These are phyloP conservation scores for Girardinus metallicus DNA, from an alignment of 2,797 vertebrate genomes.

Conservation along the genomic window DNA sequence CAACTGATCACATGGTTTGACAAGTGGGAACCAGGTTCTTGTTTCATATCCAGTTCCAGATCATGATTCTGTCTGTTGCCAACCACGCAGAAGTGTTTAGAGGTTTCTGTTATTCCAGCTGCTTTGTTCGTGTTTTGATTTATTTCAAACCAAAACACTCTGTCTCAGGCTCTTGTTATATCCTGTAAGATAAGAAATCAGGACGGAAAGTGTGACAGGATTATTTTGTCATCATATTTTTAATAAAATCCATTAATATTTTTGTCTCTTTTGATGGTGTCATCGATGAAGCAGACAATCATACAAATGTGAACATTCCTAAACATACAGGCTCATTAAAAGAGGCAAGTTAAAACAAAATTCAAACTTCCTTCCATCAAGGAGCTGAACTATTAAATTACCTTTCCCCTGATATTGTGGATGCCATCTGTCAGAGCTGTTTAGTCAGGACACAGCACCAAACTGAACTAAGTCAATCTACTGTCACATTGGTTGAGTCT, in stretches of 20 bases:
- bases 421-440: not conserved
- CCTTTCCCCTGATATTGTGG: not conserved
- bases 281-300: not conserved
- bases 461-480: not conserved
- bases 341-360: not conserved
- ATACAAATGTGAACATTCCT: not conserved
- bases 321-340: not conserved
- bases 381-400: not conserved
- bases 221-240: not conserved
- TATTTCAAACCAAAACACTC: not conserved
- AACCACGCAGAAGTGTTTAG: not conserved
- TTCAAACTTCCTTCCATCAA: not conserved
- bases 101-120: not conserved
- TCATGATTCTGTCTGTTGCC: no score
- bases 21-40: no score
- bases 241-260: not conserved
- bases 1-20: no score
- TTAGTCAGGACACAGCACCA: not conserved
- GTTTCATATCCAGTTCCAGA: no score
- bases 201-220: not conserved
- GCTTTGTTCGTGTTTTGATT: not conserved
- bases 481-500: not conserved
- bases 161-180: conserved; percentile 1
- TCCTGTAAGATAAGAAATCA: not conserved
- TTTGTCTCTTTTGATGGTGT: not conserved